phyloP scores from a whole-genome alignment of 2,113 vertebrate genomes.

The Hypanus sabinus region DNA sequence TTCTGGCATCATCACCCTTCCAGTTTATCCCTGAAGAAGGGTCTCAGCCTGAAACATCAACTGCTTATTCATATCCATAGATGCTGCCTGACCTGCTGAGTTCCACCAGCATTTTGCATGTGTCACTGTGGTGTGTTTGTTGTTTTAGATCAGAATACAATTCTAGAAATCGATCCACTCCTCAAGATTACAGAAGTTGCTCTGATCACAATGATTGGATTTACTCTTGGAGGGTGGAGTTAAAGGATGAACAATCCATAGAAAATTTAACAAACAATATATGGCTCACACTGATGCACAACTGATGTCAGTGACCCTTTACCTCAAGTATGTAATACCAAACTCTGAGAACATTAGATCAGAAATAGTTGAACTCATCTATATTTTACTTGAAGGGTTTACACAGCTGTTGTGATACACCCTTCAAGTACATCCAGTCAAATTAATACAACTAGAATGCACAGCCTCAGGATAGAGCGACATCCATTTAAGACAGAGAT shows the following conservation, averaged over 20 bases:
- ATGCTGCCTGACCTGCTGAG: too few relatives aligned
- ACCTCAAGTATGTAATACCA: not conserved
- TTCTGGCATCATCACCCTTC: too few relatives aligned
- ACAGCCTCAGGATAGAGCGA: too few relatives aligned
- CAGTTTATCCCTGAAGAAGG: too few relatives aligned
- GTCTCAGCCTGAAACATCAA: too few relatives aligned
- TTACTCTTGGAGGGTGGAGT: not conserved
- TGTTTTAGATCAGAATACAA: too few relatives aligned
- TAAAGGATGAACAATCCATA: not conserved
- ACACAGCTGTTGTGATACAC: not conserved
- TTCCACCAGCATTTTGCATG: too few relatives aligned
- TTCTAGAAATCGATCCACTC: not conserved
- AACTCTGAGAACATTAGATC: not conserved
- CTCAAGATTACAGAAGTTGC: not conserved
- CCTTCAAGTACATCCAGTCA: too few relatives aligned
- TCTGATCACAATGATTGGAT: not conserved
- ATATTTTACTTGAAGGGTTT: not conserved
- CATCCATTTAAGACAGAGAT: too few relatives aligned
- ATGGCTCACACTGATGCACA: not conserved
- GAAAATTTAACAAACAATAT: not conserved
- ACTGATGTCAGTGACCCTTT: not conserved
- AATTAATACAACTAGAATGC: not conserved
- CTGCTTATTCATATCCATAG: too few relatives aligned
- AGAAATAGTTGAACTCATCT: not conserved
- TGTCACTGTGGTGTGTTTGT: not conserved